Conservation (phyloP, 92 coral and sea anemone species). For the Pocillopora meandrina region DNA sequence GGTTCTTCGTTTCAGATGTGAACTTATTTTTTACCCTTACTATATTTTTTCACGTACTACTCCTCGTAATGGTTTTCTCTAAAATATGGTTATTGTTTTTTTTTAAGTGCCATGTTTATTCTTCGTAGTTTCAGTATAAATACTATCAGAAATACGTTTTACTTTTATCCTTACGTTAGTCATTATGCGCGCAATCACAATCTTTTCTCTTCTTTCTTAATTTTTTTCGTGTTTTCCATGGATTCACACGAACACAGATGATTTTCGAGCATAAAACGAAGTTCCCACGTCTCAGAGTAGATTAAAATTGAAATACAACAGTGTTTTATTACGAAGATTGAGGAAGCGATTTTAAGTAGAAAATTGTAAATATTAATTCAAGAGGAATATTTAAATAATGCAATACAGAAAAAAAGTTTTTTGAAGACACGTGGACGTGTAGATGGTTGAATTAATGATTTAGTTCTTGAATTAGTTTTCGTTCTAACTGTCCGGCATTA, state of each 20-base stretch:
- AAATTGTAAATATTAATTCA: slow-evolving; percentile 13
- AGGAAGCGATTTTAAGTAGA: neutral
- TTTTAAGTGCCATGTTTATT: neutral
- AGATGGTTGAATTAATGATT: too few species aligned
- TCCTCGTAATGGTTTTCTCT: neutral
- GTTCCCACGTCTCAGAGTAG: neutral
- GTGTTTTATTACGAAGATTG: neutral
- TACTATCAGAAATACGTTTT: neutral
- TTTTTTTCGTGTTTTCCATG: neutral
- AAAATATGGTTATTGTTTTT: neutral
- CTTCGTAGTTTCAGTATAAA: neutral
- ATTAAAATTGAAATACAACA: neutral
- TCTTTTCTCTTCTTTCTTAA: neutral
- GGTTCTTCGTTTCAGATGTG: neutral
- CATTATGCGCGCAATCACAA: neutral
- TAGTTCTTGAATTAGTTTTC: too few species aligned
- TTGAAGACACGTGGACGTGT: neutral
- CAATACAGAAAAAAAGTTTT: neutral
- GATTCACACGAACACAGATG: neutral
- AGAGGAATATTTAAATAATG: neutral
- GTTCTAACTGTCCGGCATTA: too few species aligned
- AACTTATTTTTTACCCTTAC: neutral
- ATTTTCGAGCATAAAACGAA: neutral
- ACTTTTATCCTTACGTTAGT: too few species aligned
- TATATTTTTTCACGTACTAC: neutral